Percentiles rank a stretch among this genome's conserved stretches.
Conservation (phyloP, 2,113 vertebrate genomes). For the Vombatus ursinus region DNA sequence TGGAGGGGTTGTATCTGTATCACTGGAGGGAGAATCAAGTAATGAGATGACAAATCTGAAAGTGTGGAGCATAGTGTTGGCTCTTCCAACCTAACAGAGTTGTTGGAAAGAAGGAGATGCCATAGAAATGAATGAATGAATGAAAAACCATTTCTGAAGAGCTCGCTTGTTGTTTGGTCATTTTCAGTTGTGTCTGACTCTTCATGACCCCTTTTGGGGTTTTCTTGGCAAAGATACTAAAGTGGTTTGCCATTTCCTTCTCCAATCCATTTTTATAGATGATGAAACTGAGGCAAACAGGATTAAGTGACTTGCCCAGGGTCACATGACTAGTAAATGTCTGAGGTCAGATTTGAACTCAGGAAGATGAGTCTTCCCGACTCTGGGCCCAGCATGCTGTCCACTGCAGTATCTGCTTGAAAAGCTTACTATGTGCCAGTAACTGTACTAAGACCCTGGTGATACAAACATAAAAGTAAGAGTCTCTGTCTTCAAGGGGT, state of each 20-base stretch:
- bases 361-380: neutral
- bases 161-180: no score
- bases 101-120: neutral
- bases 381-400: neutral
- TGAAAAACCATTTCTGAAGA: neutral
- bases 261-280: no score
- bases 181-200: no score
- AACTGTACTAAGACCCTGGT: neutral
- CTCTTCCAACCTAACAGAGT: neutral
- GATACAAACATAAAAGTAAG: neutral
- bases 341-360: neutral
- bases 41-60: neutral
- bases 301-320: neutral
- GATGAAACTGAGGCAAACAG: neutral
- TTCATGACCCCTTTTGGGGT: no score
- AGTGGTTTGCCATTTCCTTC: no score
- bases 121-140: neutral
- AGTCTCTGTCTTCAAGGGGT: neutral
- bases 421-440: neutral
- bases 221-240: no score
- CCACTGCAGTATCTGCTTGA: neutral
- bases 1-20: neutral
- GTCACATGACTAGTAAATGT: neutral
- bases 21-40: neutral
- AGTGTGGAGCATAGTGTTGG: neutral